Evolutionary conservation across 2,888 invertebrate genomes (phyloP).

Genomic region (Pristionchus japonicus): DNA sequence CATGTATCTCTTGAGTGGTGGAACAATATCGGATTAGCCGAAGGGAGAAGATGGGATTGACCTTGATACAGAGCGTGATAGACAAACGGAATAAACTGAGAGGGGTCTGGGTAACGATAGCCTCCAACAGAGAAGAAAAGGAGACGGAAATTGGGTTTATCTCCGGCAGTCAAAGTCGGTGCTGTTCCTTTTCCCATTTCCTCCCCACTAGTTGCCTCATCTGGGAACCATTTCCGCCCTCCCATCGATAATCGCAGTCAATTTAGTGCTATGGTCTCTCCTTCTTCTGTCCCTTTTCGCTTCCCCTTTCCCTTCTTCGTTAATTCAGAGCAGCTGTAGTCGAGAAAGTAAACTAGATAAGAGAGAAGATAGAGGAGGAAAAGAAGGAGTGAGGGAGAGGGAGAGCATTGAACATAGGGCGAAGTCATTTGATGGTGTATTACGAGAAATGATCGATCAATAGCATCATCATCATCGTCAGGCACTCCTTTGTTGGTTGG

Average conservation of each 20-base stretch:
- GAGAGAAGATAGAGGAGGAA: constrained; percentile 19
- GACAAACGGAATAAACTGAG: constrained; percentile 14
- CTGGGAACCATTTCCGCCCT: constrained; percentile 36
- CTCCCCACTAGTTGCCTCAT: constrained; percentile 2
- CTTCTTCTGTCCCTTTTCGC: constrained; percentile 11
- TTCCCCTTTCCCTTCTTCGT: constrained; percentile 4
- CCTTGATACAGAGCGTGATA: constrained; percentile 10
- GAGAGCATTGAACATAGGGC: not conserved
- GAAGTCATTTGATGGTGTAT: not conserved
- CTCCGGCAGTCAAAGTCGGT: not conserved
- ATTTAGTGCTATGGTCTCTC: constrained; percentile 26
- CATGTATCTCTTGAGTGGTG: not conserved
- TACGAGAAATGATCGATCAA: constrained; percentile 18
- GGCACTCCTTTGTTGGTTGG: not conserved
- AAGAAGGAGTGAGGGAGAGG: not conserved
- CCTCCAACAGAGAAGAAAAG: not conserved
- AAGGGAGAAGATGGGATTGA: constrained; percentile 8
- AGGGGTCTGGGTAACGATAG: constrained; percentile 21
- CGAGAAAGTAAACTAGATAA: constrained; percentile 44
- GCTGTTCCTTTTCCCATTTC: constrained; percentile 23
- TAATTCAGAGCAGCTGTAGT: constrained; percentile 45
- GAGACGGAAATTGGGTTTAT: constrained; percentile 14
- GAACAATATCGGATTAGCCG: constrained; percentile 17
- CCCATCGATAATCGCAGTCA: constrained; percentile 30
- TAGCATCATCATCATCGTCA: constrained; percentile 18